phyloP scores from a whole-genome alignment of 2,113 vertebrate species.

The Thomomys bottae region DNA sequence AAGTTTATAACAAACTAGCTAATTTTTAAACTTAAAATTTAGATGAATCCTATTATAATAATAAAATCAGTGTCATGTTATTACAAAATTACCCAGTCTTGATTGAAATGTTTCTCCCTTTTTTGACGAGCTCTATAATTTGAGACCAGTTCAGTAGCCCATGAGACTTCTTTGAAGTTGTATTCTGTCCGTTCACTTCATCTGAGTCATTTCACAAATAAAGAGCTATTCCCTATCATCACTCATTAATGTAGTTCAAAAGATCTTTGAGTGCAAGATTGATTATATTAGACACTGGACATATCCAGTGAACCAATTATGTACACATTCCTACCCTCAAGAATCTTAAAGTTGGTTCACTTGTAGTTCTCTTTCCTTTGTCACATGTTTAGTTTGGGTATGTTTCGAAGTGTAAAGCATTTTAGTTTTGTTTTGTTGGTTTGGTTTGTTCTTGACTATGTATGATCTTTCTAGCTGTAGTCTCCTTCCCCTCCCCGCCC shows the following conservation, averaged over 20 bases:
- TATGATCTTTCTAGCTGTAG: neutral
- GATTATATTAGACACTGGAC: neutral
- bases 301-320: neutral
- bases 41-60: neutral
- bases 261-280: neutral
- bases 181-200: constrained; percentile 18
- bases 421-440: neutral
- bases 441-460: no score
- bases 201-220: constrained; percentile 41
- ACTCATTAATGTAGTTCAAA: constrained; percentile 36
- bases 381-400: neutral
- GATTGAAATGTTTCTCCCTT: neutral
- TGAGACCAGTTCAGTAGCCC: neutral
- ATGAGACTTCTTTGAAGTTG: neutral
- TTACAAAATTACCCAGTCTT: neutral
- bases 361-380: neutral
- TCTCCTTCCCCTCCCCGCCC: neutral
- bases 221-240: neutral
- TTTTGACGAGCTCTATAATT: neutral
- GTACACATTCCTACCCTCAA: neutral
- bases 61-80: neutral
- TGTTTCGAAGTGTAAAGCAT: neutral
- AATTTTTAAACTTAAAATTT: constrained; percentile 23
- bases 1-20: neutral
- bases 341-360: neutral